A percentile compares a stretch with the other conserved stretches of the same genome.
Evolutionary conservation across 2,113 vertebrate species (phyloP).

Genomic region (Canis aureus): DNA sequence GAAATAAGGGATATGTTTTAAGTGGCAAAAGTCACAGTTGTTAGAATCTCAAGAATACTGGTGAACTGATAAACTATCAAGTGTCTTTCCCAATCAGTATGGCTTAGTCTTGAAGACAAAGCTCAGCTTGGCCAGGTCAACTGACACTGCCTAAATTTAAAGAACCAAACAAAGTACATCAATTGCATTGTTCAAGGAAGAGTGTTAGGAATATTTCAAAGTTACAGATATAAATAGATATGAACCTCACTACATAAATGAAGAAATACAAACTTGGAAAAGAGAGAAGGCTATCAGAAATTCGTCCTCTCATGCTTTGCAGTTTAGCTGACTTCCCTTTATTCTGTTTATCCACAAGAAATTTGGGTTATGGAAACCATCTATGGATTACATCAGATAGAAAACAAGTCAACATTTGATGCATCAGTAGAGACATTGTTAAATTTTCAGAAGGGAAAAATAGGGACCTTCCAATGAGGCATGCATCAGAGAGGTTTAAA

Average conservation of each 20-base stretch:
- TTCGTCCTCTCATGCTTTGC: neutral
- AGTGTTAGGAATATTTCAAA: neutral
- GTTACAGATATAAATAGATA: neutral
- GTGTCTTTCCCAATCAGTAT: neutral
- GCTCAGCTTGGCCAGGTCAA: neutral
- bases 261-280: neutral
- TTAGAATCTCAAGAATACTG: slow-evolving; percentile 36
- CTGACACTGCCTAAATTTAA: neutral
- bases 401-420: neutral
- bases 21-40: neutral
- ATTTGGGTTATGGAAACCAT: neutral
- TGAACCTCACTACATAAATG: neutral
- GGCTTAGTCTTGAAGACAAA: slow-evolving; percentile 7
- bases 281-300: neutral
- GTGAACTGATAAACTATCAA: neutral
- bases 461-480: neutral
- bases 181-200: neutral
- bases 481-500: neutral
- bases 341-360: neutral
- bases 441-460: neutral
- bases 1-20: neutral
- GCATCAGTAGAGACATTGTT: neutral
- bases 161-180: neutral
- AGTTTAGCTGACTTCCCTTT: neutral
- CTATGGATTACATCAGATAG: neutral